Conservation (phyloP, 2,888 invertebrate species). For the Drosophila recens region DNA sequence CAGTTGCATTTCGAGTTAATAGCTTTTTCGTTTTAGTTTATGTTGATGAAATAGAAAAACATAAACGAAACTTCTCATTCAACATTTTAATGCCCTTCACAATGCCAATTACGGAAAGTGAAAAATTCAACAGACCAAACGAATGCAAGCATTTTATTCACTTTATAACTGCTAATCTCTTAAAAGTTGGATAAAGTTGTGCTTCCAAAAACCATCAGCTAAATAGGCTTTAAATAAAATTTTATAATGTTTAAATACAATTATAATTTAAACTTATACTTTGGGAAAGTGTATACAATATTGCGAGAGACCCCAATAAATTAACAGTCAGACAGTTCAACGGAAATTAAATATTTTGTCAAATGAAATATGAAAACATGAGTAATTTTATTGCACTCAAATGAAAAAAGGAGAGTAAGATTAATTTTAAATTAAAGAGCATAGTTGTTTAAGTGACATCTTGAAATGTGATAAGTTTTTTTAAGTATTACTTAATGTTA, state of each 20-base stretch:
- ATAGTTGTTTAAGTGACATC: neutral
- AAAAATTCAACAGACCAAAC: neutral
- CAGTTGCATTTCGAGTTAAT: conserved; percentile 62
- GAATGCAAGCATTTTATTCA: neutral
- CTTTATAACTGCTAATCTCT: neutral
- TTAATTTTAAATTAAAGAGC: neutral
- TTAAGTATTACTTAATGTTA: neutral
- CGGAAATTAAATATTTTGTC: conserved; percentile 54
- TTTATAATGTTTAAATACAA: neutral
- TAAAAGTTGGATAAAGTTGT: neutral
- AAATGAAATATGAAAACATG: conserved; percentile 1
- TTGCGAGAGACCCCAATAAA: neutral
- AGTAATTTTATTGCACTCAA: conserved; percentile 6
- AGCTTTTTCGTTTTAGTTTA: conserved; percentile 70
- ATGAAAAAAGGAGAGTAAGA: neutral
- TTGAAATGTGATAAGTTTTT: neutral
- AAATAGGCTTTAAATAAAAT: neutral
- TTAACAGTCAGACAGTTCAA: neutral
- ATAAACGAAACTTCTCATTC: conserved; percentile 46
- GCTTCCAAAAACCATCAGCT: neutral
- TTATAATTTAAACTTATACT: neutral
- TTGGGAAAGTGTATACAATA: neutral
- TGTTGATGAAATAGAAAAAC: conserved; percentile 67
- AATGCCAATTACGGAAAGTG: neutral
- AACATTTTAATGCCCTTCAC: conserved; percentile 39